phyloP scores from a whole-genome alignment of 2,113 vertebrate genomes.

The Bubo bubo region DNA sequence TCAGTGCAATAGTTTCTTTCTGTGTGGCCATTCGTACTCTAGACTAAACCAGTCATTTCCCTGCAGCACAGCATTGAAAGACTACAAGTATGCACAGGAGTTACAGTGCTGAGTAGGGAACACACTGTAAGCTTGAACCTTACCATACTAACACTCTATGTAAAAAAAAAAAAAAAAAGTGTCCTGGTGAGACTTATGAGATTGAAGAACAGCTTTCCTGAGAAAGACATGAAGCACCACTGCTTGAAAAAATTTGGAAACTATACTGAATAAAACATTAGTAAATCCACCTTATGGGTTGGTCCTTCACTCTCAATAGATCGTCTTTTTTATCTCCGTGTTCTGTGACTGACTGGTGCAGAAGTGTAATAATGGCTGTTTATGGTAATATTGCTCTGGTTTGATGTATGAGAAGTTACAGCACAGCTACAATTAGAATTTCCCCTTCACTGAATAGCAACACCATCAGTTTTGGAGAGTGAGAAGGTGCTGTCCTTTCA shows the following conservation, averaged over 20 bases:
- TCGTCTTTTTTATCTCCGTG: not conserved
- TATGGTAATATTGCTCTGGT: not conserved
- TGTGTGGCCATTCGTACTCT: accelerated
- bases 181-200: not conserved
- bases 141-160: not conserved
- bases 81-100: not conserved
- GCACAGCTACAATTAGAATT: not conserved
- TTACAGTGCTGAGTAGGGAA: not conserved
- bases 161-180: not conserved
- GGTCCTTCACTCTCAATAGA: not conserved
- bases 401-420: not conserved
- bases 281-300: not conserved
- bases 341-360: not conserved
- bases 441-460: not conserved
- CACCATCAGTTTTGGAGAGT: not conserved
- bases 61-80: not conserved
- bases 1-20: not conserved
- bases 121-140: not conserved
- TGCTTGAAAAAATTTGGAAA: not conserved
- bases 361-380: not conserved
- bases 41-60: not conserved
- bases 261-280: not conserved
- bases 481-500: not conserved
- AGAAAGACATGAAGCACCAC: not conserved
- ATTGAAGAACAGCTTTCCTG: not conserved